phyloP scores from a whole-genome alignment of 2,888 invertebrate genomes.

The Lasioglossum oenotherae region DNA sequence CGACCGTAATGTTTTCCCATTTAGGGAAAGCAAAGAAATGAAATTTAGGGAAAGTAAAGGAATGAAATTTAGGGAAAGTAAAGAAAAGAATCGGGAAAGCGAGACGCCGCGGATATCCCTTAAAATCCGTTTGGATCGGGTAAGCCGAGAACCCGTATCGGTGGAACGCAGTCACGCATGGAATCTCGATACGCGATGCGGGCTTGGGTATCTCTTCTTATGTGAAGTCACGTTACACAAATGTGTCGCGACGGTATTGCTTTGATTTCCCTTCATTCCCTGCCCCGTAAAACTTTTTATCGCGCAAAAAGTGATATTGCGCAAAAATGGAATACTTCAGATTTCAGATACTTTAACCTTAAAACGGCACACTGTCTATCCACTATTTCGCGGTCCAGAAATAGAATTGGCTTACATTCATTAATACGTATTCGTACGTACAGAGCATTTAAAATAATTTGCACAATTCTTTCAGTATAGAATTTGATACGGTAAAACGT shows the following conservation, averaged over 20 bases:
- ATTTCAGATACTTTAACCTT: background rate
- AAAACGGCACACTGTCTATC: background rate
- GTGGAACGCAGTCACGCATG: slow-evolving; percentile 32
- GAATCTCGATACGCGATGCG: slow-evolving; percentile 30
- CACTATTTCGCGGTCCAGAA: background rate
- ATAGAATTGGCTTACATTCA: background rate
- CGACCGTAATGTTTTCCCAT: slow-evolving; percentile 71
- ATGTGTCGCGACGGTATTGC: slow-evolving; percentile 19
- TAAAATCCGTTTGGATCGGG: slow-evolving; percentile 53
- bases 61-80: slow-evolving; percentile 65
- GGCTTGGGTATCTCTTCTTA: slow-evolving; percentile 11
- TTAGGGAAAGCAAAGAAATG: slow-evolving; percentile 56
- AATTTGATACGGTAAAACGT: background rate
- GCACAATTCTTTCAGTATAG: accelerated
- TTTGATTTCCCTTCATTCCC: slow-evolving; percentile 11
- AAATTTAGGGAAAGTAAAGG: slow-evolving; percentile 60
- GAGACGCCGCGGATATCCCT: slow-evolving; percentile 34
- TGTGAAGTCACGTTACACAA: slow-evolving; percentile 16
- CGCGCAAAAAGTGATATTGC: background rate
- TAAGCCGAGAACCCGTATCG: slow-evolving; percentile 51
- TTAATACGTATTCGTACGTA: no score
- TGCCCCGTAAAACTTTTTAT: background rate
- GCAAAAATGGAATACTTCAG: background rate
- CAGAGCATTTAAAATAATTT: background rate
- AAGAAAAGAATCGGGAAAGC: slow-evolving; percentile 43